Evolutionary conservation across 2,113 vertebrate genomes (phyloP), one percentile per base, ranked within the genome.

Genomic region (Thomomys bottae): DNA sequence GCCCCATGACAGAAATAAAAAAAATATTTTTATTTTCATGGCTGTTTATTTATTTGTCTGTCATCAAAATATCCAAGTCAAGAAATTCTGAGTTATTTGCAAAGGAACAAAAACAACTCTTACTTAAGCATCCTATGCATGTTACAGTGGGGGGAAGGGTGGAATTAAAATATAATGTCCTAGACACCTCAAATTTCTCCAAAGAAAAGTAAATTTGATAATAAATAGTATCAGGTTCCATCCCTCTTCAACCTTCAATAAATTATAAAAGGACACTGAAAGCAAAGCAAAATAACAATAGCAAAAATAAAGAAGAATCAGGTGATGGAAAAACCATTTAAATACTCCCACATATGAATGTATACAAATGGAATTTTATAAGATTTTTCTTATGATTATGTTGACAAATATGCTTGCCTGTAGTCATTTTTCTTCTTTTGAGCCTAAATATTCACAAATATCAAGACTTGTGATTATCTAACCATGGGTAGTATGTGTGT

Each of bases 381-480:
- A 79, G 42, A 89, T 66, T 63, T 84, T 24, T 78, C 82, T 78
- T 84, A 36, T 90, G 89, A 82, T 88, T 54, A 83, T 80, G 84
- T 57, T 95, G 90, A 91, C 66, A 96, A 83, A 88, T 94, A 90
- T 80, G 61, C 66, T 96, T 96, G 63, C 90, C 94, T 88, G 24
- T 57, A 86, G 5, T 40, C 80, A 89, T 54, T 94, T 92, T 84
- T 94, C 81, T 36, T 94, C 89, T 88, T 95, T 61, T 93, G 4
- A 57, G 87, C 79, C 83, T 90, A 95, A 96, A 94, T 54, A 96
- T 89, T 97, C 88, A 90, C 95, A 97, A 94, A 96, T 96, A 96
- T 77, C 96, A 89, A 96, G 96, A 94, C 81, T 96, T 97, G 95
- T 96, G 97, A 97, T 97, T 97, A 96, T 96, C 96, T 95, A 97